Base-by-base conservation (phyloP, 2,113 vertebrate genomes). In the Lates calcarifer region DNA sequence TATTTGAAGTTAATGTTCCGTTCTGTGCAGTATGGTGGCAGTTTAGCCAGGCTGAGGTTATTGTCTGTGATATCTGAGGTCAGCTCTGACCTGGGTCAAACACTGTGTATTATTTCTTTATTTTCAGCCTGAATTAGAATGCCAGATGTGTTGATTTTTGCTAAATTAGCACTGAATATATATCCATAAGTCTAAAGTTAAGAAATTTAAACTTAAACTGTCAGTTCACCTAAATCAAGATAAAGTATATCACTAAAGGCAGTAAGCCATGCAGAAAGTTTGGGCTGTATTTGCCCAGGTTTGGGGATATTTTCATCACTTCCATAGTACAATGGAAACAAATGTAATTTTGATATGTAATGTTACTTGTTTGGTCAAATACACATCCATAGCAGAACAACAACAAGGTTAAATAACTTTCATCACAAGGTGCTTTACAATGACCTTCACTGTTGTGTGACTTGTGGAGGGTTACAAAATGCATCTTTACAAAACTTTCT, bases 21-120 rank as follows among this genome's bases (percentile, higher is more conserved):
- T 20, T 17, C 53, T 26, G 51, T 58, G 15, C 43, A 22, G 26
- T 22, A 6, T 5, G 9, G 18, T 22, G 26, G 70, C 60, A 26
- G 17, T 67, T 74, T 33, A 56, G 26, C 45, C 67, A 22, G 10
- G 37, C 29, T 20, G 39, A 72, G 28, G 41, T 56, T 65, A 64
- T 65, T 65, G 26, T 37, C 29, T 17, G 24, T 37, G 61, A 53
- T 58, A 57, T 47, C 37, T 57, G 5, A 55, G 67, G 58, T 79
- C 67, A 64, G 39, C 37, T 47, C 37, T 11, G 37, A 29, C 31
- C 15, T 29, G 17, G 43, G 39, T 73, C 26, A 73, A 51, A 24
- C 2, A 18, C 10, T 35, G 35, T 73, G 47, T 49, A 28, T 73
- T 12, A 45, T 58, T 35, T 41, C n/a, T 41, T 28, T 60, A 9